These are phyloP conservation scores for Jordanella pulchra DNA, from an alignment of 2,797 vertebrate genomes.

Conservation along the genomic window DNA sequence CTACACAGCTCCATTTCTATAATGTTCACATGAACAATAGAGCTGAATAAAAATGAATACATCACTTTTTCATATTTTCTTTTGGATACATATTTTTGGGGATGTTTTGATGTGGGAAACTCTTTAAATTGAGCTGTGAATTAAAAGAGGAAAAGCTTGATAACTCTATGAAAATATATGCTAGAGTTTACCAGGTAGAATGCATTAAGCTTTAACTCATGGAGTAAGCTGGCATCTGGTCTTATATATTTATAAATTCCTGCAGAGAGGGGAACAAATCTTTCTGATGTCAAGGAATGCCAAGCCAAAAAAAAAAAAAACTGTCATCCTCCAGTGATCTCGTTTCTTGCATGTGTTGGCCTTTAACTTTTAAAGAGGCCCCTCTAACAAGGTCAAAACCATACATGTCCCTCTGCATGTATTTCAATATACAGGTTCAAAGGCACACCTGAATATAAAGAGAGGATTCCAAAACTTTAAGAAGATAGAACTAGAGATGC, in stretches of 20 bases:
- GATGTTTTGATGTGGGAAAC: background rate
- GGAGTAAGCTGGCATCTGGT: conserved; percentile 37
- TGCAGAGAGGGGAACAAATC: conserved; percentile 58
- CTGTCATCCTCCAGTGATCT: conserved; percentile 64
- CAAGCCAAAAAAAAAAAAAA: conserved; percentile 54
- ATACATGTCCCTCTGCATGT: conserved; percentile 3
- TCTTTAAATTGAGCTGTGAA: background rate
- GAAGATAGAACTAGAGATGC: background rate
- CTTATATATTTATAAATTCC: conserved; percentile 47
- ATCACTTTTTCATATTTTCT: background rate
- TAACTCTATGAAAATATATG: conserved; percentile 15
- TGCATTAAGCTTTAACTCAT: background rate
- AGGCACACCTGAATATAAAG: background rate
- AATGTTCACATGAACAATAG: background rate
- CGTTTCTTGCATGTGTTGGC: conserved; percentile 35
- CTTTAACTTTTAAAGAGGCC: conserved; percentile 50
- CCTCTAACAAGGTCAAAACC: conserved; percentile 38
- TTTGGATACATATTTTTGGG: background rate
- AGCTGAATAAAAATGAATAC: background rate
- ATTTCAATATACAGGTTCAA: background rate
- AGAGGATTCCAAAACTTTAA: background rate
- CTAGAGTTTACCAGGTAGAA: background rate
- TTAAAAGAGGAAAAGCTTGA: conserved; percentile 13
- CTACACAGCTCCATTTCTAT: background rate
- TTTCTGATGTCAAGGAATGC: conserved; percentile 61